Base-by-base conservation (phyloP, 2,113 vertebrate species). In the Psilopogon haemacephalus region DNA sequence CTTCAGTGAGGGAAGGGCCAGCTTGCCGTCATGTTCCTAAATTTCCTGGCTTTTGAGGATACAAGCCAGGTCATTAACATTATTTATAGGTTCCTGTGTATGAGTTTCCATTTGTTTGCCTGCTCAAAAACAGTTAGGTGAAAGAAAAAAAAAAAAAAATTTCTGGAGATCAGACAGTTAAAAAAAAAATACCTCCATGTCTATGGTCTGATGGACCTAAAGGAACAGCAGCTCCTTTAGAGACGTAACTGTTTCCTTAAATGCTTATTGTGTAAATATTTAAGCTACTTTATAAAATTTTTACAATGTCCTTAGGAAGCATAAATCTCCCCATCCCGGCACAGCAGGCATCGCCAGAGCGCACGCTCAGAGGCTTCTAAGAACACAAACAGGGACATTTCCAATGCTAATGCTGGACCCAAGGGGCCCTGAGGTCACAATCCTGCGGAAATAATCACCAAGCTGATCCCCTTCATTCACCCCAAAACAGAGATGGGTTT, bases 11-110 rank as follows among this genome's bases (percentile, higher is more conserved):
- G 20, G 5, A 71, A 74, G 72, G 93, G 78, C 87, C 91, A 81
- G 87, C 60, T 77, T 5, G 0, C 38, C 3, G 1, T 46, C 62
- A 10, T 56, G 78, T 38, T 84, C 73, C 87, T 88, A 42, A 89
- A 95, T 95, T 96, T 96, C 95, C 96, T 96, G 96, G 82, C 82
- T 92, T 95, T 92, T 80, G 91, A 96, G 94, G 91, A 92, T 20
- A 60, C 89, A 83, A 77, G 95, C 85, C 93, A 96, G 91, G 93
- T 27, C 94, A 93, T 96, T 96, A 95, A 94, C 91, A 89, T 94
- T 96, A 96, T 96, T 96, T 96, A 96, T 96, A 94, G 93, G 95
- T 96, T 96, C 96, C 95, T 96, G 96, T 95, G 94, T 85, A 89
- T 37, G 87, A 94, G 83, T 91, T 96, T 89, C 96, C 94, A 96